These are phyloP conservation scores for Bombus waltoni DNA, from an alignment of 1,140 invertebrate species.

Conservation along the genomic window DNA sequence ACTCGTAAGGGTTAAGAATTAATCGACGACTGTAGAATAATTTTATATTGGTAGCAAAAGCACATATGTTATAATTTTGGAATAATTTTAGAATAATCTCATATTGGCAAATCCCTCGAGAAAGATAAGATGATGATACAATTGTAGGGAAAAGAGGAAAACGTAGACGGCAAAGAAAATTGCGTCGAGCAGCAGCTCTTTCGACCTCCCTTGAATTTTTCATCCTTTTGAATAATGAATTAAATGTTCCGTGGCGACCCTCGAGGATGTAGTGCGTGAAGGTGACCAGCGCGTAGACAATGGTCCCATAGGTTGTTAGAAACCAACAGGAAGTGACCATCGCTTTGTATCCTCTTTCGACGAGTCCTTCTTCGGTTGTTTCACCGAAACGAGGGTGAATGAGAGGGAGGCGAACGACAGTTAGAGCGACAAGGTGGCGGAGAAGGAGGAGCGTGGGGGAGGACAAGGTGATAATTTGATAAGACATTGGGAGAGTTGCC, in stretches of 20 bases:
- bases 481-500: slow-evolving; percentile 82
- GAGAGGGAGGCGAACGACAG: slow-evolving; percentile 49
- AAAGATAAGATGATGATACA: background rate
- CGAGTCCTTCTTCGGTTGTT: slow-evolving; percentile 65
- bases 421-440: slow-evolving; percentile 51
- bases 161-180: slow-evolving; percentile 23
- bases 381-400: slow-evolving; percentile 37
- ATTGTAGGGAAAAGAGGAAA: background rate
- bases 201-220: slow-evolving; percentile 75
- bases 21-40: too few relatives aligned
- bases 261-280: slow-evolving; percentile 50
- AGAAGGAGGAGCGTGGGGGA: slow-evolving; percentile 63
- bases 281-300: slow-evolving; percentile 55
- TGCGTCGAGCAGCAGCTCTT: slow-evolving; percentile 41
- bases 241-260: slow-evolving; percentile 79
- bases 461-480: slow-evolving; percentile 83
- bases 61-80: too few relatives aligned
- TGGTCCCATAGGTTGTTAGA: slow-evolving; percentile 76
- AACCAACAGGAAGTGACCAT: slow-evolving; percentile 76
- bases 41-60: too few relatives aligned
- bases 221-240: slow-evolving; percentile 81
- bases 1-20: too few relatives aligned
- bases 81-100: background rate
- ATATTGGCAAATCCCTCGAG: background rate
- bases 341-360: slow-evolving; percentile 76